Base-by-base conservation (phyloP, 1,140 invertebrate genomes). In the Procambarus clarkii region DNA sequence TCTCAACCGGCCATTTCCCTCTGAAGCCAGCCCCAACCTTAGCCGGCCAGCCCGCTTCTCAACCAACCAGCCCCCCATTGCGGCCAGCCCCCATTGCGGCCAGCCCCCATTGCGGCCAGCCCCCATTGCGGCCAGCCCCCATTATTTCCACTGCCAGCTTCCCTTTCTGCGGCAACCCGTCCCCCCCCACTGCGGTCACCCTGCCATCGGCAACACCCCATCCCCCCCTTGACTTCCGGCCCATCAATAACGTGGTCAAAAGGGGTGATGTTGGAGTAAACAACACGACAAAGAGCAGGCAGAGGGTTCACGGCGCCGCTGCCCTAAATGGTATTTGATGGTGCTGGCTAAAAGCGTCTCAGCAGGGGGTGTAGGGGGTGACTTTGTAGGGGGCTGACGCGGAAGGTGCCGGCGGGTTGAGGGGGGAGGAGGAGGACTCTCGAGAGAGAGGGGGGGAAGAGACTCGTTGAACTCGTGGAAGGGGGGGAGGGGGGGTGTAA, bases 281-380 rank as follows among this genome's bases (percentile, higher is more conserved):
- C 60, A 60, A 24, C 7, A 5, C 15, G 50, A 58, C 48, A 50
- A 48, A 50, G 76, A 48, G 44, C 44, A 24, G 64, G 64, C n/a
- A 21, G 24, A 24, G 60, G 46, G 69, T 18, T 58, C 13, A 50
- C 79, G 13, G 46, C 79, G 21, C 48, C 79, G 79, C 54, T n/a
- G 48, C 21, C 79, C 18, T 81, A 81, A 81, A 44, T 81, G 79
- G 48, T 58, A 81, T 81, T 81, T 81, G 79, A 81, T 81, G 79
- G 48, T n/a, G 4, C 44, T 48, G 21, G 79, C 79, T 58, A 54
- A 81, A 46, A 48, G 44, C 78, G 9, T 79, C 78, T 4, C n/a
- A 4, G 54, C 78, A 2, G 2, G 15, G 34, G 24, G 77, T 79
- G 48, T 5, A 3, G 13, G 7, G 44, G 15, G 44, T 11, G 13